Conservation (phyloP, 2,888 invertebrate species). For the Alsophila aescularia region DNA sequence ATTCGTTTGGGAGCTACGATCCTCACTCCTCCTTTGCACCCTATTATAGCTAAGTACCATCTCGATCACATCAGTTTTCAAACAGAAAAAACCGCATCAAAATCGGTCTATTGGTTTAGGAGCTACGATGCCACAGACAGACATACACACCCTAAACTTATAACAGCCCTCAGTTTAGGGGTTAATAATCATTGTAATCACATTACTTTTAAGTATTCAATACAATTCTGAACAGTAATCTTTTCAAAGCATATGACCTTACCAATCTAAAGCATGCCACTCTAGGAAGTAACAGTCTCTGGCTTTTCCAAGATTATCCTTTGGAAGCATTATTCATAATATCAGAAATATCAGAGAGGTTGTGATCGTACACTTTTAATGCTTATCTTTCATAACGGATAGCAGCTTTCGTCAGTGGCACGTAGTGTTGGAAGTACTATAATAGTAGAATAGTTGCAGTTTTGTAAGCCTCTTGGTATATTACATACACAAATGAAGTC, state of each 20-base stretch:
- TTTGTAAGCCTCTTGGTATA: background rate
- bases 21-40: too few relatives aligned
- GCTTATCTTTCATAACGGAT: constrained; percentile 70
- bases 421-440: constrained; percentile 2
- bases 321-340: constrained; percentile 43
- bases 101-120: too few relatives aligned
- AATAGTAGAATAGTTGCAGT: background rate
- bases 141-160: too few relatives aligned
- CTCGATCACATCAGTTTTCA: too few relatives aligned
- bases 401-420: constrained; percentile 48
- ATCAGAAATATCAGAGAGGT: constrained; percentile 22
- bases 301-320: constrained; percentile 42
- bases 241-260: background rate
- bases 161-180: too few relatives aligned
- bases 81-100: too few relatives aligned
- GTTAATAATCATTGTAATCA: too few relatives aligned
- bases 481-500: too few relatives aligned
- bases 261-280: constrained; percentile 1
- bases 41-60: too few relatives aligned
- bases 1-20: too few relatives aligned
- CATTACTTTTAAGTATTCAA: too few relatives aligned
- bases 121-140: too few relatives aligned
- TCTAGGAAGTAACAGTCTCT: constrained; percentile 4
- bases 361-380: constrained; percentile 52
- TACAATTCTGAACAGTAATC: background rate